These are phyloP conservation scores for Panagrolaimus sp. DNA, from an alignment of 1,140 invertebrate genomes.

Conservation along the genomic window DNA sequence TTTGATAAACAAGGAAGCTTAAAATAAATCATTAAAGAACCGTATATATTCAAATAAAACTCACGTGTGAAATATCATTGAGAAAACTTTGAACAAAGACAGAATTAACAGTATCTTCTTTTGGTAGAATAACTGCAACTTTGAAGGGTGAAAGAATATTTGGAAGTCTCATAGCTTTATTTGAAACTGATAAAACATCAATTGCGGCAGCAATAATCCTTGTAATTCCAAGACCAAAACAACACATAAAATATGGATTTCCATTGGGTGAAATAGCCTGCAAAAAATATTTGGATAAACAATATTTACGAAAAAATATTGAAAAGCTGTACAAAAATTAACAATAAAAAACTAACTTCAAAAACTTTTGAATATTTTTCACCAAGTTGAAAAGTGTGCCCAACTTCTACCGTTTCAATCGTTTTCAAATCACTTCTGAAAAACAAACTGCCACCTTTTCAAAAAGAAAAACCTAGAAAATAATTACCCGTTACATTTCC, in stretches of 20 bases:
- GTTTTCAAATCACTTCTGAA: slow-evolving; percentile 16
- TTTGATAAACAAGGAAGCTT: slow-evolving; percentile 60
- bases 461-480: no score
- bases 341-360: slow-evolving; percentile 61
- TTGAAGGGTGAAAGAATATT: slow-evolving; percentile 71
- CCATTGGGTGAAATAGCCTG: background rate
- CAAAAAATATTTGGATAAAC: background rate
- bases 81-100: slow-evolving; percentile 26
- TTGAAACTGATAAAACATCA: slow-evolving; percentile 69
- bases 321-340: no score
- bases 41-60: no score
- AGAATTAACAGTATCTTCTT: slow-evolving; percentile 55
- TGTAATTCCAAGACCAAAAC: slow-evolving; percentile 83
- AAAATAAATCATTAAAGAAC: no score
- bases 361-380: slow-evolving; percentile 74
- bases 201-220: slow-evolving; percentile 72
- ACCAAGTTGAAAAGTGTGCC: slow-evolving; percentile 77
- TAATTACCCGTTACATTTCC: slow-evolving; percentile 17
- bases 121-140: slow-evolving; percentile 76
- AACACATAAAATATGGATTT: slow-evolving; percentile 69
- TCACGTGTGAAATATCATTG: slow-evolving; percentile 3
- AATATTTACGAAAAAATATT: background rate
- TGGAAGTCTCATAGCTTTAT: slow-evolving; percentile 72
- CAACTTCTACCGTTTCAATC: slow-evolving; percentile 67
- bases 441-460: no score